Evolutionary conservation across 2,888 invertebrate genomes (phyloP), one percentile per base, ranked within the genome.

Genomic region (Parnassius smintheus): DNA sequence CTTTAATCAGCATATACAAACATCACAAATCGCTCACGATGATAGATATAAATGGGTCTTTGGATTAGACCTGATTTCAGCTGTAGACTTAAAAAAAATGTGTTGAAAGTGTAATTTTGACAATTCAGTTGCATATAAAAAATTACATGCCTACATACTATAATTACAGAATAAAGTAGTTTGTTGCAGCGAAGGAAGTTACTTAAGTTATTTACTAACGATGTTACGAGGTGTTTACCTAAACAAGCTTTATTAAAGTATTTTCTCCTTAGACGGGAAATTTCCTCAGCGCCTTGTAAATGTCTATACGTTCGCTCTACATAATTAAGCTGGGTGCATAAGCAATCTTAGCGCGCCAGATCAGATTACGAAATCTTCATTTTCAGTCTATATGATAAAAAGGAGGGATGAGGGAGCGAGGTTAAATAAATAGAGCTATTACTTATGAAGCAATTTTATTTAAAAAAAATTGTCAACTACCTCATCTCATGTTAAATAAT

Each of bases 271-370:
- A 2, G 53, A 56, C 56, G 56, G 46, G 56, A 35, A 52, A 56
- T 56, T 56, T 61, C 25, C 61, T 13, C 56, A 18, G 35, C 22
- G 18, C 13, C 25, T 18, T 49, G 48, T 57, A 41, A 13, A 4
- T 49, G 45, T 25, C 51, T 61, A 46, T 46, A 56, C 56, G 44
- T 22, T 13, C 42, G 57, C 60, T 55, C 55, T 50, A 49, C 50
- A n/a, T 61, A 42, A 61, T 61, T 55, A 61, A 55, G 42, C 44
- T 49, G 22, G 50, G 53, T 44, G 48, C 48, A 60, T 42, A 55
- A 49, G n/a, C n/a, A 50, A 55, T 50, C 60, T 49, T 54, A 35
- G 35, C 7, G 55, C 42, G 22, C 9, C 42, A 18, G 53, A 60
- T 60, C 54, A 54, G 22, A 49, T 60, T 48, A 35, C 45, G 48